phyloP scores from a whole-genome alignment of 2,113 vertebrate genomes.

The Pedetes capensis region DNA sequence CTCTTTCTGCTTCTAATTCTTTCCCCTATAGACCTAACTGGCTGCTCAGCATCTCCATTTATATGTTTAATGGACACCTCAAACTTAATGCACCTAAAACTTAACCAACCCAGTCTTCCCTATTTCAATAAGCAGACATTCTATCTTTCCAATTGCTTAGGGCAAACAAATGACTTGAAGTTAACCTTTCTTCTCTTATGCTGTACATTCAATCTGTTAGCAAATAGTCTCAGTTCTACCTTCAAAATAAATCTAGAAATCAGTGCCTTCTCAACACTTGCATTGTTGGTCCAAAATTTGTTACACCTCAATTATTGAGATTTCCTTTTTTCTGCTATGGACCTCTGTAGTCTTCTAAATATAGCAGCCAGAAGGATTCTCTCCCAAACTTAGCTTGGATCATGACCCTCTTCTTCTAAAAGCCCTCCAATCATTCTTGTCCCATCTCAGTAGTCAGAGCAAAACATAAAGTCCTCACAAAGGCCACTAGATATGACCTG shows the following conservation, averaged over 20 bases:
- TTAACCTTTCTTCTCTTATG: neutral
- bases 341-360: neutral
- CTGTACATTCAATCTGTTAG: neutral
- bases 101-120: neutral
- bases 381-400: neutral
- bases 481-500: too few relatives aligned
- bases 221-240: neutral
- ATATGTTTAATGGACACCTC: neutral
- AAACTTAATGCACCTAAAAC: neutral
- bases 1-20: neutral
- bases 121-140: neutral
- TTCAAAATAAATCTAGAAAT: neutral
- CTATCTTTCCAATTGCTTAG: neutral
- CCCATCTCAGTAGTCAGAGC: neutral
- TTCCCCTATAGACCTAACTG: neutral
- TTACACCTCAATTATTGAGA: neutral
- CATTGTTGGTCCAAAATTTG: neutral
- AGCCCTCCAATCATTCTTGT: neutral
- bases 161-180: neutral
- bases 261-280: neutral
- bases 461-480: neutral
- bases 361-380: neutral
- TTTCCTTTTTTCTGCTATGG: neutral
- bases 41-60: neutral
- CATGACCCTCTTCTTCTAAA: neutral